Evolutionary conservation across 2,113 vertebrate species (phyloP).

Genomic region (Uria lomvia): DNA sequence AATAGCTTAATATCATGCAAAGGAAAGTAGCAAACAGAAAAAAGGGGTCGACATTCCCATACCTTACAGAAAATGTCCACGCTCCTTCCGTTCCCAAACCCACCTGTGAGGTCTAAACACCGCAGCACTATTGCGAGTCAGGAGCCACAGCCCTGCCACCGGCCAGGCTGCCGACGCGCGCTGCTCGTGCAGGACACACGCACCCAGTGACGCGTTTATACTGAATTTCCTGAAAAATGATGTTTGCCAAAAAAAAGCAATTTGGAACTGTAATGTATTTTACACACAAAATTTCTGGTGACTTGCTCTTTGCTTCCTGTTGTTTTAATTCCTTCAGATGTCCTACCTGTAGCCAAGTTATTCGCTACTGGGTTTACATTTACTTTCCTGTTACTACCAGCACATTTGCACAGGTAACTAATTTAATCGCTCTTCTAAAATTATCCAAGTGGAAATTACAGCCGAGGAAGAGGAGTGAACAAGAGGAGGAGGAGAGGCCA

Average conservation of each 20-base stretch:
- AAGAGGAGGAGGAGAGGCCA: not conserved
- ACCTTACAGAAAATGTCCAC: not conserved
- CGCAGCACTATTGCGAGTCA: not conserved
- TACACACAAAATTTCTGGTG: not conserved
- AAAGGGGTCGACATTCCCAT: not conserved
- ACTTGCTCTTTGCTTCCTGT: not conserved
- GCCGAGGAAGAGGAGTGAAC: not conserved
- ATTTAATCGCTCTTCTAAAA: not conserved
- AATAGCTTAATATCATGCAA: not conserved
- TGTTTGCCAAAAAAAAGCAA: not conserved
- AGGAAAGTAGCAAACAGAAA: not conserved
- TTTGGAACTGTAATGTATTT: not conserved
- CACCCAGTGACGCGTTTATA: fast-evolving
- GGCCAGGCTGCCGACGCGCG: fast-evolving
- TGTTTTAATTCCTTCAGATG: not conserved
- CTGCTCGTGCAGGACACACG: fast-evolving
- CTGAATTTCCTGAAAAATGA: not conserved
- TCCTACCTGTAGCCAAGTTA: not conserved
- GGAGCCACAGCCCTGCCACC: not conserved
- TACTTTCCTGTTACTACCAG: not conserved
- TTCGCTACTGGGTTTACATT: not conserved
- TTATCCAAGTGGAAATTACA: not conserved
- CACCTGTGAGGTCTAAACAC: not conserved
- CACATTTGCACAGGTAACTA: not conserved
- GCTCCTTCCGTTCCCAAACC: not conserved